Conservation (phyloP, 2,888 invertebrate species). For the Trachelus iudaicus region DNA sequence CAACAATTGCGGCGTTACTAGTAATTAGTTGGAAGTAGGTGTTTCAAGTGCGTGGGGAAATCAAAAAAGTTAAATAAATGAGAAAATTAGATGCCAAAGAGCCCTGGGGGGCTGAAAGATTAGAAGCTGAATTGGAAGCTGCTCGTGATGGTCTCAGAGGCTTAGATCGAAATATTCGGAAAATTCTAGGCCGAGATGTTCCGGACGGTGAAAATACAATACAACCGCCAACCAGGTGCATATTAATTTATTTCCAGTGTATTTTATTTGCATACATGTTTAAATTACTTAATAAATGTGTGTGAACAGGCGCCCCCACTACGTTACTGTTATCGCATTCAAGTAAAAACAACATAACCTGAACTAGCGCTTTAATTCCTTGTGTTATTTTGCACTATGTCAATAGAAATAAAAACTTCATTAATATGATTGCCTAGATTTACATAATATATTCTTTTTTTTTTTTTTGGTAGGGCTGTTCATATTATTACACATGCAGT, state of each 20-base stretch:
- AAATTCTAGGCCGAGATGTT: conserved; percentile 62
- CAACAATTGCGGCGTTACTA: neutral
- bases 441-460: neutral
- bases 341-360: neutral
- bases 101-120: conserved; percentile 56
- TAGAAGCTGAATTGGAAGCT: conserved; percentile 60
- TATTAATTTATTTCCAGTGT: neutral
- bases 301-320: too few species aligned
- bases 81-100: conserved; percentile 57
- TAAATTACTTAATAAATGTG: neutral
- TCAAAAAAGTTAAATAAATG: conserved; percentile 38
- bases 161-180: conserved; percentile 60
- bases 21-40: neutral
- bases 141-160: conserved; percentile 61
- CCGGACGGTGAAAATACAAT: conserved; percentile 60
- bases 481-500: too few species aligned
- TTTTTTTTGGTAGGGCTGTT: too few species aligned
- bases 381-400: neutral
- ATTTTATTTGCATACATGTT: neutral
- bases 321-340: neutral
- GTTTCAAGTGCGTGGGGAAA: neutral
- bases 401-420: neutral
- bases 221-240: conserved; percentile 30
- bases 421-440: neutral
- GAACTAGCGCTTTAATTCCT: neutral